A percentile compares a stretch with the other conserved stretches of the same genome.
phyloP scores from a whole-genome alignment of 2,797 vertebrate genomes.

The Selene dorsalis region DNA sequence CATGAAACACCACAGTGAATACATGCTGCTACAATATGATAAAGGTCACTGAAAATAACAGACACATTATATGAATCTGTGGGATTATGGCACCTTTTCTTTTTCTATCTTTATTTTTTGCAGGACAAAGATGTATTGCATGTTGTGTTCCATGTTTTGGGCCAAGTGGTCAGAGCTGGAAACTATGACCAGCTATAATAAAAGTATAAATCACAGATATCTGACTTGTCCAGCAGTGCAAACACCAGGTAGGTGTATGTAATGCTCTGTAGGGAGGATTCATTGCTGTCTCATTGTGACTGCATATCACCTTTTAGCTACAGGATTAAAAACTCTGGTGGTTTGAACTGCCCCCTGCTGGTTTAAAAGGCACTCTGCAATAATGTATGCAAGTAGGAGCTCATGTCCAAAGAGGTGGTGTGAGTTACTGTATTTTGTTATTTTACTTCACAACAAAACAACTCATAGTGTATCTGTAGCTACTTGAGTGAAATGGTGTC shows the following conservation, averaged over 20 bases:
- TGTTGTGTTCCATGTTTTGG: not conserved
- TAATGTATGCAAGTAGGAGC: constrained; percentile 4
- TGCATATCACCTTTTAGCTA: constrained; percentile 6
- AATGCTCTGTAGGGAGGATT: constrained; percentile 1
- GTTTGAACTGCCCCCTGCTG: constrained; percentile 75
- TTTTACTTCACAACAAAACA: constrained; percentile 4
- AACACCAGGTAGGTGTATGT: constrained; percentile 21
- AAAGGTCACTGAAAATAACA: constrained; percentile 24
- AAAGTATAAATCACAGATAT: constrained; percentile 39
- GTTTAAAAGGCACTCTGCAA: constrained; percentile 44
- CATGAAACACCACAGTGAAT: not conserved
- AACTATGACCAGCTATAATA: constrained; percentile 7
- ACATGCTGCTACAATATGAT: not conserved
- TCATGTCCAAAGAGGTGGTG: not conserved
- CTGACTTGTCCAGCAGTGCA: not conserved
- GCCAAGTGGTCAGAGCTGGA: constrained; percentile 24
- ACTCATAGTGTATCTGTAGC: not conserved
- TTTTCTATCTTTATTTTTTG: not conserved
- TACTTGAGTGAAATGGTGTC: constrained; percentile 11
- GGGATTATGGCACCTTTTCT: not conserved
- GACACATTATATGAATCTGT: not conserved
- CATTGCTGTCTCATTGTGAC: constrained; percentile 49
- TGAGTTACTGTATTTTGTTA: not conserved
- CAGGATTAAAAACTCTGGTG: constrained; percentile 25
- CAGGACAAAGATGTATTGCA: not conserved